These are phyloP conservation scores for Crypturellus undulatus DNA, from an alignment of 2,113 vertebrate genomes.

Conservation along the genomic window DNA sequence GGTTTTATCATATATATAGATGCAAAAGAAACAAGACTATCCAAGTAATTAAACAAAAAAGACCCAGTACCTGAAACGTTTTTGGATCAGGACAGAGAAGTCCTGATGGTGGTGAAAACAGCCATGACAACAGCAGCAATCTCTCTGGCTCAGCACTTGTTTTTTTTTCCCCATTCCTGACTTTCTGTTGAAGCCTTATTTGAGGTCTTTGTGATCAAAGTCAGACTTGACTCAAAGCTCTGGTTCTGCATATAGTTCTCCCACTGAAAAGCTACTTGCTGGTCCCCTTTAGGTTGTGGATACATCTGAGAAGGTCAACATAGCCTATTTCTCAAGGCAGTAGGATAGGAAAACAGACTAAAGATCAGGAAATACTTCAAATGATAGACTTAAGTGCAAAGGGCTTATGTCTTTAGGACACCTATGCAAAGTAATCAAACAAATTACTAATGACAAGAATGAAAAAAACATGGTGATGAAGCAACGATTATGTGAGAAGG, in stretches of 20 bases:
- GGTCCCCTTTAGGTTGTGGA: neutral
- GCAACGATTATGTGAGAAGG: neutral
- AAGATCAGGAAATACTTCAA: neutral
- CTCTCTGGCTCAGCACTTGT: neutral
- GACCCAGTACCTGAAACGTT: neutral
- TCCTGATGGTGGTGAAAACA: neutral
- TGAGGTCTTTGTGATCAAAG: neutral
- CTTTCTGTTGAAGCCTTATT: neutral
- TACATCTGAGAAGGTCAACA: neutral
- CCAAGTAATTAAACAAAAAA: neutral
- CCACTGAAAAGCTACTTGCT: neutral
- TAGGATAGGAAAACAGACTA: neutral
- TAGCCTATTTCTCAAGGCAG: neutral
- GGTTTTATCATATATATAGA: neutral
- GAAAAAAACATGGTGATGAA: neutral
- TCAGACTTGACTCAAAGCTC: neutral
- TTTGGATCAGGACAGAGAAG: neutral
- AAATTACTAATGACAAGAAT: neutral
- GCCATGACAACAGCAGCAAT: neutral
- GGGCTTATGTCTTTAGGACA: too few relatives aligned
- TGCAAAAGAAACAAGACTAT: neutral
- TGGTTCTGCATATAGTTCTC: neutral
- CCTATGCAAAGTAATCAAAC: neutral
- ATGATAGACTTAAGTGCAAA: neutral
- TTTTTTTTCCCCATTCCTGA: neutral